A percentile compares a stretch with the other conserved stretches of the same genome.
Evolutionary conservation across 2,113 vertebrate species (phyloP).

Genomic region (Picathartes gymnocephalus): DNA sequence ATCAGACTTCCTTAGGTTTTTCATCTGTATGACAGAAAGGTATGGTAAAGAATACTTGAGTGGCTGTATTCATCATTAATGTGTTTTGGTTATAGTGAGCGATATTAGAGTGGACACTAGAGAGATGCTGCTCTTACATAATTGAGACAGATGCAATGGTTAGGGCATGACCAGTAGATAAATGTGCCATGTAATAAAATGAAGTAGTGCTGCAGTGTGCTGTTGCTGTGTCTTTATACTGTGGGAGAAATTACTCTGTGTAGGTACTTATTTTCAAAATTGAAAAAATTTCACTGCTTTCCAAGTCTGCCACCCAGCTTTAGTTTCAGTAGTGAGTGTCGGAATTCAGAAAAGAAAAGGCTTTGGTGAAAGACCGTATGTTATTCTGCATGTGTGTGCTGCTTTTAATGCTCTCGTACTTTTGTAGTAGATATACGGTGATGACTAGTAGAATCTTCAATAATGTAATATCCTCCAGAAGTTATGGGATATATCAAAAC

Average conservation of each 20-base stretch:
- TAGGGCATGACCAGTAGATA: background rate
- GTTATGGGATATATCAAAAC: background rate
- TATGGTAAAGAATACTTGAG: background rate
- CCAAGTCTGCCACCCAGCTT: background rate
- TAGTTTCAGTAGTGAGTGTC: background rate
- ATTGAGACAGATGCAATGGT: background rate
- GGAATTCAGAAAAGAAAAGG: background rate
- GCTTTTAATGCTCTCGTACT: background rate
- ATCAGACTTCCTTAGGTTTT: background rate
- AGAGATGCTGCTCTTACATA: background rate
- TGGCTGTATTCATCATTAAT: background rate
- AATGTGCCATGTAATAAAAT: background rate
- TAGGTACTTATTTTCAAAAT: background rate
- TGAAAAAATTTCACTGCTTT: background rate
- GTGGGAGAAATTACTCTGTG: background rate
- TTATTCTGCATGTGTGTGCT: background rate
- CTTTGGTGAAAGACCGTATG: background rate
- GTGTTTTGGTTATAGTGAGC: background rate
- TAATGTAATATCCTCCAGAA: constrained; percentile 16
- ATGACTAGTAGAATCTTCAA: background rate
- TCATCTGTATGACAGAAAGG: background rate
- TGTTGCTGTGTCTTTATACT: background rate
- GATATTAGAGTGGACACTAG: background rate
- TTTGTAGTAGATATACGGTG: background rate
- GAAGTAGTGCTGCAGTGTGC: background rate